Base-by-base conservation (phyloP, 2,888 invertebrate species). In the Trissolcus brochymenae region DNA sequence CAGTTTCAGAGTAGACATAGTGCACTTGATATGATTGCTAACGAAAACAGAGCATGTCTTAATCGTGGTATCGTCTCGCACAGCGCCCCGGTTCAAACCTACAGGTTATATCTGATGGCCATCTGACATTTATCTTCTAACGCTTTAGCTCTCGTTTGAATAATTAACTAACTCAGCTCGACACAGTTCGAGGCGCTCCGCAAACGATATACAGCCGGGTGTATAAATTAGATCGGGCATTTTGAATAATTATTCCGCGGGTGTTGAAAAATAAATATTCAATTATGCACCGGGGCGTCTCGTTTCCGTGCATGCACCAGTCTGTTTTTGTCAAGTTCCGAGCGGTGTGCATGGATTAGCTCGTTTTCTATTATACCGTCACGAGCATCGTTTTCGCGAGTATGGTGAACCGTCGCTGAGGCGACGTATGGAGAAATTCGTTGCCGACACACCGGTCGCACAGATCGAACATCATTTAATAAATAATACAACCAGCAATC, bases 121-220 rank as follows among this genome's bases (percentile, higher is more conserved):
- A 71, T 64, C 71, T 71, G 71, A 71, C 71, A 71, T 71, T 62
- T 71, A 71, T 71, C 71, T 71, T 64, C 41, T 71, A 71, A 71
- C 71, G 62, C 71, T 72, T 71, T 72, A 64, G 72, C 64, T 64
- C 62, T 71, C 49, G 71, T 71, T 64, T 71, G 71, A 71, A 71
- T 71, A 56, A 71, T 71, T 71, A 71, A 71, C 71, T 53, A 57
- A 64, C 43, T 64, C 64, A 55, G 49, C 6, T 49, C 53, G 57
- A 56, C 56, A 29, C 35, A 57, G 54, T 57, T 55, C 56, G 43
- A 62, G 57, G 62, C 50, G 35, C 62, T 70, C 9, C 40, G 14
- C 51, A 51, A 51, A 25, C 51, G 60, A 64, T 61, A 71, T 14
- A n/a, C n/a, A n/a, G 53, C 29, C 14, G 62, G 16, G 51, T n/a